Evolutionary conservation across 2,888 invertebrate species (phyloP), one percentile per base, ranked within the genome.

Genomic region (Drosophila koepferae): DNA sequence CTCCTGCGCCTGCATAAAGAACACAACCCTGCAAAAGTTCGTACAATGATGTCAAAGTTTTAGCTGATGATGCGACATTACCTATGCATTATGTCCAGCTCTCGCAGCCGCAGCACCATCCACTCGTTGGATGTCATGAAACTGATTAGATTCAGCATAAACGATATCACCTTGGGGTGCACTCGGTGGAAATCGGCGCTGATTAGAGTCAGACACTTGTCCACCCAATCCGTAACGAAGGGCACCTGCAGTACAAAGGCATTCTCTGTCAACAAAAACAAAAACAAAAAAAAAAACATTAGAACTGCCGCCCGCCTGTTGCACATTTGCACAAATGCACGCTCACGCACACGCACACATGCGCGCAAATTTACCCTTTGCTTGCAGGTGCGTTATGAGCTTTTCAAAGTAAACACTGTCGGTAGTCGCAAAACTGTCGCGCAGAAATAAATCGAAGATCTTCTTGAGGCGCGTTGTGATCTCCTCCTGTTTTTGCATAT

Each of bases 361-460:
- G 54, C 41, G 36, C 36, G 36, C 28, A 54, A 93, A 92, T 90
- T 94, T 94, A 78, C 93, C 92, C 81, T 93, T 93, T 59, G 94
- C 94, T 23, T 94, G 92, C 77, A 96, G 91, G 92, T 95, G 95
- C 63, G 94, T 94, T 73, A 96, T 93, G 53, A 96, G 93, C 80
- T 94, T 94, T 90, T 95, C 96, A 71, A 95, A 94, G 91, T 96
- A 95, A 81, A 95, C 95, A 92, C 94, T 95, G 90, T 95, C 92
- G 14, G 88, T 90, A 53, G 85, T 88, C 48, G 81, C 78, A 77
- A 91, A 91, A 70, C 91, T 90, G 46, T 83, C 83, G 36, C 79
- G 77, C 41, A 93, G 72, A 66, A 92, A 92, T 71, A 82, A 71
- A 62, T 91, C 90, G 31, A 93, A 86, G 23, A 93, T 89, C 44